phyloP scores from a whole-genome alignment of 2,113 vertebrate genomes.

The Carettochelys insculpta region DNA sequence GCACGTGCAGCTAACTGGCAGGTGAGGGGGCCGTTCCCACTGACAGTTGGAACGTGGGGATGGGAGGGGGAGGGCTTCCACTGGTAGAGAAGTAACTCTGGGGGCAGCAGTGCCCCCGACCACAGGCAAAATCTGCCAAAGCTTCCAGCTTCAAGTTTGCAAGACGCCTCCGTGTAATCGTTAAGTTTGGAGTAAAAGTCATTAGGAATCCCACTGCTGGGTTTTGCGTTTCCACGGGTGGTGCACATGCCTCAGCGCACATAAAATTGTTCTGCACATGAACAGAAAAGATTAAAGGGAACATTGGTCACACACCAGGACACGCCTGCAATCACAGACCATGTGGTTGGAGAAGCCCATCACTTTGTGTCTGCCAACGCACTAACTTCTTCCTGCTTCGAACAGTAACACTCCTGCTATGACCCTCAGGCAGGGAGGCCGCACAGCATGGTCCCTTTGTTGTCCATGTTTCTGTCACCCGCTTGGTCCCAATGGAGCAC shows the following conservation, averaged over 20 bases:
- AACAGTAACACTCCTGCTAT: background rate
- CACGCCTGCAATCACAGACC: too few relatives aligned
- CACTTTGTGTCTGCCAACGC: background rate
- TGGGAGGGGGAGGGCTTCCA: background rate
- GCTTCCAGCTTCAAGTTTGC: background rate
- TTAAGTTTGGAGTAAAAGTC: slow-evolving; percentile 3
- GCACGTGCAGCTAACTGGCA: slow-evolving; percentile 47
- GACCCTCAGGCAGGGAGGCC: background rate
- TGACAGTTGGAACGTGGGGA: background rate
- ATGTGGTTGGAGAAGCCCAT: too few relatives aligned
- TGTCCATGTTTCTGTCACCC: background rate
- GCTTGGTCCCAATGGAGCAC: background rate
- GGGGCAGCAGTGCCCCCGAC: fast-evolving
- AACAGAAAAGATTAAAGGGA: too few relatives aligned
- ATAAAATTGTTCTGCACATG: too few relatives aligned
- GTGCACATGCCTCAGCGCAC: too few relatives aligned
- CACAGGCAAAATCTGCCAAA: background rate
- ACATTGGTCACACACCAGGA: too few relatives aligned
- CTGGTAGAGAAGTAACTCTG: background rate
- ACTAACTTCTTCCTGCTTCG: background rate
- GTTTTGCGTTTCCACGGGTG: too few relatives aligned
- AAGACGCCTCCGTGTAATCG: background rate
- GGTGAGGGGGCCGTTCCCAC: background rate
- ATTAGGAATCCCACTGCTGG: slow-evolving; percentile 47
- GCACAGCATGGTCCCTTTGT: background rate